A percentile compares a stretch with the other conserved stretches of the same genome.
These are phyloP conservation scores for Watsonalla cultraria DNA, from an alignment of 2,888 invertebrate genomes.

Conservation along the genomic window DNA sequence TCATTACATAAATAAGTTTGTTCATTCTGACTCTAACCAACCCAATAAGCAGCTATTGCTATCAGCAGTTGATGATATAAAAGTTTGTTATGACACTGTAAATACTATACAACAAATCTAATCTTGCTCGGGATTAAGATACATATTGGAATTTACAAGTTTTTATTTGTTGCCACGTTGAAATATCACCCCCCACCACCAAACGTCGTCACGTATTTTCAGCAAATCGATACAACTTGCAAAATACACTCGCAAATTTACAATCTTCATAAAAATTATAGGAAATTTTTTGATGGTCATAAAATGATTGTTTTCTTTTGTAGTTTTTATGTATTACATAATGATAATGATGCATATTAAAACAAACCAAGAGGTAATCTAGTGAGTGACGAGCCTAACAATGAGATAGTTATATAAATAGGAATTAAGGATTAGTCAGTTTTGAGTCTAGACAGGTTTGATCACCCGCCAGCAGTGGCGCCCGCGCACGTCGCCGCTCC, in stretches of 20 bases:
- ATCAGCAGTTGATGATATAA: no score
- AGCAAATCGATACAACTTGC: no score
- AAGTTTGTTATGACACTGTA: neutral
- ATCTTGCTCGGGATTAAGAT: neutral
- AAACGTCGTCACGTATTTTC: no score
- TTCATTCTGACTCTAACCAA: no score
- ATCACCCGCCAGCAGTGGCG: constrained; percentile 29
- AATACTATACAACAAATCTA: neutral
- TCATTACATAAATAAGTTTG: no score
- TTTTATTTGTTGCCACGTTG: neutral
- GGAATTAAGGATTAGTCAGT: constrained; percentile 29
- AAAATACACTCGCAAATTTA: neutral
- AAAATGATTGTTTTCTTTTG: neutral
- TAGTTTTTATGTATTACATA: neutral
- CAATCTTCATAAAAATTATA: neutral
- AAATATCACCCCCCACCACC: no score
- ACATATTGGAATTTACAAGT: neutral
- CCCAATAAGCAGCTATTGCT: no score
- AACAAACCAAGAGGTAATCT: neutral
- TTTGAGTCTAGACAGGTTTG: constrained; percentile 38
- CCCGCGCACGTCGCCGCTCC: constrained; percentile 20
- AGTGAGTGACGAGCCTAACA: neutral
- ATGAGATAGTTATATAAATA: constrained; percentile 12
- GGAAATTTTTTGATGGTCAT: neutral
- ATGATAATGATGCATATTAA: neutral